Base-by-base conservation (phyloP, 2,888 invertebrate genomes). In the Panzeria rudis region DNA sequence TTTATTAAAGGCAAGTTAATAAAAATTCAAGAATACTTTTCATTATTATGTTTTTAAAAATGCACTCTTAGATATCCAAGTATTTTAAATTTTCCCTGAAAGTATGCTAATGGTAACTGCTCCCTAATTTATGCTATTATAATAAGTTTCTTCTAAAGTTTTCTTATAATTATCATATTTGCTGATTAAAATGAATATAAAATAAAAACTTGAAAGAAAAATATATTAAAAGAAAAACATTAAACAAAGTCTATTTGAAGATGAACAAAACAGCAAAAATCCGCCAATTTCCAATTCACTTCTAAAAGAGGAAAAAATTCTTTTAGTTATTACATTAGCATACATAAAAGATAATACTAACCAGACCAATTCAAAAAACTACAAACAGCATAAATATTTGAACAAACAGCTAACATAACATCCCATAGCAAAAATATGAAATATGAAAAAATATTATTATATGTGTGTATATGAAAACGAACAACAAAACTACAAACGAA, bases 351-450 rank as follows among this genome's bases (percentile, higher is more conserved):
- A 72, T 77, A 73, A 69, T 77, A 69, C 1, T 64, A 66, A 66
- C 76, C 84, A 84, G 76, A 84, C 81, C 73, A 85, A 78, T 82
- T 82, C 64, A 85, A 71, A 59, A 47, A 71, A 78, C 64, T 69
- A 79, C 41, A 85, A 84, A 81, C 35, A 66, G 62, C 72, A 77
- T 77, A 61, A 64, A 71, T 66, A 54, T 75, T 59, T 56, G 44
- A 64, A 54, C 73, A 73, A 78, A 73, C 69, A 75, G 11, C 47
- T 38, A 76, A 47, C 62, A 72, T 50, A 50, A 62, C 59, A 62
- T 62, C 61, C 38, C 80, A 79, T 50, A 80, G 77, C 59, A 73
- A 13, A 50, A 52, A 25, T n/a, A 38, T 38, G 25, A 35, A 41
- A 56, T n/a, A 32, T 54, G 50, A 56, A 23, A 64, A 47, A 35